These are phyloP conservation scores for Drosophila imparisetae DNA, from an alignment of 2,888 invertebrate species.

Conservation along the genomic window DNA sequence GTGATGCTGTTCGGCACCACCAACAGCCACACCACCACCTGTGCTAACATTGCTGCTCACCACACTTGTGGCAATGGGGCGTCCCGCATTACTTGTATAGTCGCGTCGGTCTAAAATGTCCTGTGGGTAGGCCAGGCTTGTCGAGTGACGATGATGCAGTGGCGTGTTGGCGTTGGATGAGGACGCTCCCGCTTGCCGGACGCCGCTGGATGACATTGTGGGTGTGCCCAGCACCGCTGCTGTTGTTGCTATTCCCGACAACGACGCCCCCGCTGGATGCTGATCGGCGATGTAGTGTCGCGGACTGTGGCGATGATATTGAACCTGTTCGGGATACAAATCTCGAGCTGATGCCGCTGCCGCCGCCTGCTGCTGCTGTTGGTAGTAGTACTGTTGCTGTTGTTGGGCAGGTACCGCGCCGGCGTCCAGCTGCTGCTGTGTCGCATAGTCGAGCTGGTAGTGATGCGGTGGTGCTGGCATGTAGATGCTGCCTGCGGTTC, in stretches of 20 bases:
- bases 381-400: constrained; percentile 54
- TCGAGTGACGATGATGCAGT: constrained; percentile 76
- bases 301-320: constrained; percentile 84
- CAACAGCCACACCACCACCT: constrained; percentile 30
- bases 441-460: constrained; percentile 71
- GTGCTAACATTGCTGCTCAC: constrained; percentile 59
- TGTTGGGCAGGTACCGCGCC: constrained; percentile 70
- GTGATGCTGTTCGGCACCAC: constrained; percentile 62
- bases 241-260: constrained; percentile 7
- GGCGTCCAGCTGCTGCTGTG: constrained; percentile 63
- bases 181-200: constrained; percentile 66
- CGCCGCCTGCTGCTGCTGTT: constrained; percentile 63
- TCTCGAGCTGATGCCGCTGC: constrained; percentile 63
- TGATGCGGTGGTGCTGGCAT: constrained; percentile 72
- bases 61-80: constrained; percentile 76
- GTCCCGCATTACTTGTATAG: constrained; percentile 75
- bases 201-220: constrained; percentile 61
- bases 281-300: constrained; percentile 83
- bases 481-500: constrained; percentile 70
- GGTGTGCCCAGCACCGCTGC: constrained; percentile 65
- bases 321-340: constrained; percentile 81
- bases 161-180: constrained; percentile 78
- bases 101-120: constrained; percentile 84
- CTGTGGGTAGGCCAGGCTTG: constrained; percentile 83
- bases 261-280: constrained; percentile 68